A percentile compares a stretch with the other conserved stretches of the same genome.
Evolutionary conservation across 2,113 vertebrate genomes (phyloP).

Genomic region (Psittacus erithacus): DNA sequence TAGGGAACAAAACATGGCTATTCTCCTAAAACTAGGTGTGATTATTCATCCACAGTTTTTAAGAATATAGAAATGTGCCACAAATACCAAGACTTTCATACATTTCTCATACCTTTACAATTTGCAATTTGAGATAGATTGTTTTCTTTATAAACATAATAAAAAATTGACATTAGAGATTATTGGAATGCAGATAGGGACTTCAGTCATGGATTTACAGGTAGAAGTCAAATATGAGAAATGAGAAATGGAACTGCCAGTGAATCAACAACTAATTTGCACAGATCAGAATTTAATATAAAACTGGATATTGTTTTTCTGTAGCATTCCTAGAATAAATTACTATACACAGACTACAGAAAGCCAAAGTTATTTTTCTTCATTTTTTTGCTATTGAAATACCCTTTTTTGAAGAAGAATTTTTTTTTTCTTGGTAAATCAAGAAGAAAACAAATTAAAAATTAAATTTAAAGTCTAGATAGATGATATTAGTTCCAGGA

Average conservation of each 20-base stretch:
- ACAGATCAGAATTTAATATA: slow-evolving; percentile 59
- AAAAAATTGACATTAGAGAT: background rate
- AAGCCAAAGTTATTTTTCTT: background rate
- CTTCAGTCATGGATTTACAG: slow-evolving; percentile 33
- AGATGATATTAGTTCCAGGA: background rate
- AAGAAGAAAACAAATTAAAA: background rate
- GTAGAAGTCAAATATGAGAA: slow-evolving; percentile 37
- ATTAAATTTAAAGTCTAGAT: background rate
- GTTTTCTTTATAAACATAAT: slow-evolving; percentile 23
- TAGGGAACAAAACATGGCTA: background rate
- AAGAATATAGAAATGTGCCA: background rate
- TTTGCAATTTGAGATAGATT: background rate
- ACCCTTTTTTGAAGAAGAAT: background rate
- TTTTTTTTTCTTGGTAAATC: background rate
- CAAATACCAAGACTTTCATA: background rate
- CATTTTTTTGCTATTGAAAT: background rate
- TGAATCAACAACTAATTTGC: slow-evolving; percentile 55
- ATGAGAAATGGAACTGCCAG: slow-evolving; percentile 45
- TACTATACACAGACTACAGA: slow-evolving; percentile 6
- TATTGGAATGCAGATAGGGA: slow-evolving; percentile 29
- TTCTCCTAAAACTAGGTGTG: background rate
- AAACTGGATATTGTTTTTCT: slow-evolving; percentile 37
- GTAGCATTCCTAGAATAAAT: slow-evolving; percentile 16
- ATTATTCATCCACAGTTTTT: background rate
- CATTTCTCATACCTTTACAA: background rate